These are phyloP conservation scores for Gavia stellata DNA, from an alignment of 2,113 vertebrate genomes.

Conservation along the genomic window DNA sequence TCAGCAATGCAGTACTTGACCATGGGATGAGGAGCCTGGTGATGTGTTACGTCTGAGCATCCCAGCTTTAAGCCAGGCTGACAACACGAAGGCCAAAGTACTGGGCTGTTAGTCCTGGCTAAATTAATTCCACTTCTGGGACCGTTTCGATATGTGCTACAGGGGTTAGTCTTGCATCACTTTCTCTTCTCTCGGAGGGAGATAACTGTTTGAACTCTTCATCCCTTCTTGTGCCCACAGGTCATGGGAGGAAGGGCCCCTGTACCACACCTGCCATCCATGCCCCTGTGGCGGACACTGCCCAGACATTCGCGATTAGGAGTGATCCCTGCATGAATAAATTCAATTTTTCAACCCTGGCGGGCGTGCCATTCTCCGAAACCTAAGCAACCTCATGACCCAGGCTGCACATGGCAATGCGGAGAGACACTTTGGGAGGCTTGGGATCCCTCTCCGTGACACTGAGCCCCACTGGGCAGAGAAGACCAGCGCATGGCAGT, in stretches of 20 bases:
- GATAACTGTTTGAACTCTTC: neutral
- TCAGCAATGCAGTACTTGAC: neutral
- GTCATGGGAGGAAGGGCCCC: neutral
- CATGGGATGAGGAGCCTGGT: neutral
- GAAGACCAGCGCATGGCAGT: neutral
- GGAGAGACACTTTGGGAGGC: neutral
- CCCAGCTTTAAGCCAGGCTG: neutral
- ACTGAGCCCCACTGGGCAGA: neutral
- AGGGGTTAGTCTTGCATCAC: neutral
- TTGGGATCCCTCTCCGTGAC: neutral
- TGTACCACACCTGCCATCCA: accelerated
- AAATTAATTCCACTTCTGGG: neutral
- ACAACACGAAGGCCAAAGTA: neutral
- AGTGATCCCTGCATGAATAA: neutral
- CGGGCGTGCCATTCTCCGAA: neutral
- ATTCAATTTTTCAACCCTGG: neutral
- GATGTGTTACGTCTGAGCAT: neutral
- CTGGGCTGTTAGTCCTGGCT: neutral
- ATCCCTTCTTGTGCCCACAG: neutral
- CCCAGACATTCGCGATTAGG: neutral
- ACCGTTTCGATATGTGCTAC: neutral
- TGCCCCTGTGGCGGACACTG: neutral
- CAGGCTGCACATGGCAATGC: neutral
- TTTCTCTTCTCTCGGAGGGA: neutral
- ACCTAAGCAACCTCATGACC: neutral